These are phyloP conservation scores for Troilus luridus DNA, from an alignment of 2,888 invertebrate genomes.

Conservation along the genomic window DNA sequence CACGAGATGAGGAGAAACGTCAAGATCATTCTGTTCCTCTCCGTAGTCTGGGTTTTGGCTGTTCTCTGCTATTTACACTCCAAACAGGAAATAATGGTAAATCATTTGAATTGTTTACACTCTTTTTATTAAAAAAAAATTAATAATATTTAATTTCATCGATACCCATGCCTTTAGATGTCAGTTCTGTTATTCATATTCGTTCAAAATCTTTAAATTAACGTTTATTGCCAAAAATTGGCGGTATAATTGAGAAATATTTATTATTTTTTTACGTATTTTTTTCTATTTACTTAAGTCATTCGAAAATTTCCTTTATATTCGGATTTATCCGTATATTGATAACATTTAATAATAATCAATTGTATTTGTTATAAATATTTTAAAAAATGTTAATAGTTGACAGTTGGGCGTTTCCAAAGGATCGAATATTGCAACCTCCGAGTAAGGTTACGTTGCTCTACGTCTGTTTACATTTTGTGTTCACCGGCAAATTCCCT, in stretches of 20 bases:
- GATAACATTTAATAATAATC: neutral
- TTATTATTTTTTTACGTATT: neutral
- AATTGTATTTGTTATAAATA: neutral
- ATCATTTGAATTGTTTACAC: slow-evolving; percentile 64
- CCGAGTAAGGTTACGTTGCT: slow-evolving; percentile 11
- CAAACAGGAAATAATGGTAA: slow-evolving; percentile 73
- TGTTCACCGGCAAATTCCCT: neutral
- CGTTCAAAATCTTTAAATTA: neutral
- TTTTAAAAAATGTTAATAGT: neutral
- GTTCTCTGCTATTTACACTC: slow-evolving; percentile 77
- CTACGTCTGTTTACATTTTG: neutral
- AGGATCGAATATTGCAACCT: slow-evolving; percentile 55
- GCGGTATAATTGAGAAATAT: neutral
- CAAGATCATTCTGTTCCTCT: slow-evolving; percentile 75
- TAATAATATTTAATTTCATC: neutral
- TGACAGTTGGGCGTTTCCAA: slow-evolving; percentile 56
- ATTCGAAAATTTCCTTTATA: neutral
- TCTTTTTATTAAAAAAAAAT: no score
- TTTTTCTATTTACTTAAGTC: neutral
- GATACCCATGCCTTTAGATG: neutral
- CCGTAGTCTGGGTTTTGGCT: slow-evolving; percentile 77
- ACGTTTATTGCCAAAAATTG: slow-evolving; percentile 5
- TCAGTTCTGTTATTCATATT: neutral
- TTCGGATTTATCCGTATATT: neutral
- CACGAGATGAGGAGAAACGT: slow-evolving; percentile 75